phyloP scores from a whole-genome alignment of 2,113 vertebrate genomes.

The Ploceus nigricollis region DNA sequence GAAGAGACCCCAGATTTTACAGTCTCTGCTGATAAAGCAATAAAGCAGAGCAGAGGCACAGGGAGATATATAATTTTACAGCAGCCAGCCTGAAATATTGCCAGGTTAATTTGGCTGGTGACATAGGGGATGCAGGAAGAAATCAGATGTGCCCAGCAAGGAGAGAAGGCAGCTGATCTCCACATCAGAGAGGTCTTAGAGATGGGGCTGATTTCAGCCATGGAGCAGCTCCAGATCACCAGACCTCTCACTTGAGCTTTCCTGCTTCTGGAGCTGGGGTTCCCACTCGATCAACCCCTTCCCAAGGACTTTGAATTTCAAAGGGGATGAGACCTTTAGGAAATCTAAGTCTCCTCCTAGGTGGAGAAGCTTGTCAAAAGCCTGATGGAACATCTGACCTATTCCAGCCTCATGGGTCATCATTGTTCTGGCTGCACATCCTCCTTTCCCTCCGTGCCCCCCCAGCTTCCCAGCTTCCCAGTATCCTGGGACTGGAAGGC shows the following conservation, averaged over 20 bases:
- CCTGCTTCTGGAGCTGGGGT: background rate
- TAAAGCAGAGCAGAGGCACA: background rate
- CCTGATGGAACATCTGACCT: background rate
- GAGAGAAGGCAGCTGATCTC: background rate
- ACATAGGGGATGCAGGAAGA: background rate
- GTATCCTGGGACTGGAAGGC: background rate
- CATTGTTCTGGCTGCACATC: accelerated
- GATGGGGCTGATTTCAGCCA: background rate
- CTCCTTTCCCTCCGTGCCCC: background rate
- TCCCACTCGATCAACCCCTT: background rate
- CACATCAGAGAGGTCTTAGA: background rate
- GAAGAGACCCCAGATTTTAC: background rate
- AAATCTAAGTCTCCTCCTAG: background rate
- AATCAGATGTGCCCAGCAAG: background rate
- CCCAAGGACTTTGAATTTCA: background rate
- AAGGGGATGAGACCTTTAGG: background rate
- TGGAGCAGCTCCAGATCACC: background rate
- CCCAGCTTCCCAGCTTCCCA: background rate
- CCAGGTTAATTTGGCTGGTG: background rate
- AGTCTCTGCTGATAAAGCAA: background rate
- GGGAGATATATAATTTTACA: background rate
- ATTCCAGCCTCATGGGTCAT: background rate
- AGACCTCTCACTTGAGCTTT: background rate
- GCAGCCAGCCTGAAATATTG: background rate
- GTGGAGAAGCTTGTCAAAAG: background rate